These are phyloP conservation scores for Drosophila fulvimacula DNA, from an alignment of 2,888 invertebrate species.

Conservation along the genomic window DNA sequence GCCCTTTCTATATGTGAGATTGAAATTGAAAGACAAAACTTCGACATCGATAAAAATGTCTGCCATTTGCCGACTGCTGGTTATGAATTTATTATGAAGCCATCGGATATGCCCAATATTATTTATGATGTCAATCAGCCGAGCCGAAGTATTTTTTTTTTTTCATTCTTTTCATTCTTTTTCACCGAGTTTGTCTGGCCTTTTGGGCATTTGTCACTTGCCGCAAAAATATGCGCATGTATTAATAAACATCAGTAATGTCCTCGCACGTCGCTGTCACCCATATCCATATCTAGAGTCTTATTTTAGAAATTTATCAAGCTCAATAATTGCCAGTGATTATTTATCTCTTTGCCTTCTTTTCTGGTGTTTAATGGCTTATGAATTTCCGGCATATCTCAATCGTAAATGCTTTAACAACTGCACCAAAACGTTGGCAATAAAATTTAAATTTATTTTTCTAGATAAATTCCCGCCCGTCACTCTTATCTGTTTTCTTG, in stretches of 20 bases:
- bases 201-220: slow-evolving; percentile 60
- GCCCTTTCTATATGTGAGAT: neutral
- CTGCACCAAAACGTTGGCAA: slow-evolving; percentile 36
- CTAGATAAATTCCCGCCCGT: slow-evolving; percentile 1
- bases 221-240: slow-evolving; percentile 50
- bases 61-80: slow-evolving; percentile 30
- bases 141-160: slow-evolving; percentile 25
- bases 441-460: slow-evolving; percentile 39
- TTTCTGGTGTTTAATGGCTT: slow-evolving; percentile 31
- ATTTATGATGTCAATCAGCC: slow-evolving; percentile 65
- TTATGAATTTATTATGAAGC: slow-evolving; percentile 66
- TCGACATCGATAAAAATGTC: slow-evolving; percentile 20
- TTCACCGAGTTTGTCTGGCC: slow-evolving; percentile 35
- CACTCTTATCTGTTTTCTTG: slow-evolving; percentile 25
- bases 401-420: slow-evolving; percentile 34
- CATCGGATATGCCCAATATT: slow-evolving; percentile 64
- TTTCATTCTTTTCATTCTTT: neutral
- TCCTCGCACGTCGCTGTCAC: slow-evolving; percentile 5
- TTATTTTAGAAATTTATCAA: slow-evolving; percentile 5
- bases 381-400: slow-evolving; percentile 31
- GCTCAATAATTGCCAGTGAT: slow-evolving; percentile 65
- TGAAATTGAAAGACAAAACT: slow-evolving; percentile 7
- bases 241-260: slow-evolving; percentile 24
- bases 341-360: slow-evolving; percentile 27
- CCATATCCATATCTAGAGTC: slow-evolving; percentile 20